phyloP scores from a whole-genome alignment of 2,888 invertebrate species.

The Drosophila formosana region DNA sequence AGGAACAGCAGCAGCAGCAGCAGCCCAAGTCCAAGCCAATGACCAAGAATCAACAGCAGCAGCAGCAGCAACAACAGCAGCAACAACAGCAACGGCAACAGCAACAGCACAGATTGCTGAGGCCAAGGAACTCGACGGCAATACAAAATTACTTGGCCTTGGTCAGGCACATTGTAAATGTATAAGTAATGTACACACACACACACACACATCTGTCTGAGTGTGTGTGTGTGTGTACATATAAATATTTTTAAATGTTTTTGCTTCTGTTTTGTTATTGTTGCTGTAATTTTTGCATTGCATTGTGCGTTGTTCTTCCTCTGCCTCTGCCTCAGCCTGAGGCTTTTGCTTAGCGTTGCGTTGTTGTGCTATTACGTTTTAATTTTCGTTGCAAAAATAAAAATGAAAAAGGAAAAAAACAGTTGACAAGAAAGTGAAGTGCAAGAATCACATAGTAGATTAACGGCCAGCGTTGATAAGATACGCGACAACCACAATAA shows the following conservation, averaged over 20 bases:
- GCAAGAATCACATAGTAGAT: conserved; percentile 61
- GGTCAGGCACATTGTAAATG: conserved; percentile 68
- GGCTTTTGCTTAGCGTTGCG: conserved; percentile 7
- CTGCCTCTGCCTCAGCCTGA: conserved; percentile 31
- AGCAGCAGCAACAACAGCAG: conserved; percentile 31
- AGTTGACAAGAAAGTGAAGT: conserved; percentile 72
- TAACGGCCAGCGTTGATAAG: conserved; percentile 58
- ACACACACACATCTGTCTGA: neutral
- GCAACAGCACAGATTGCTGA: conserved; percentile 64
- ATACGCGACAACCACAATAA: conserved; percentile 46
- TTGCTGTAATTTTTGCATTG: conserved; percentile 20
- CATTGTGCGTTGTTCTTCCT: conserved; percentile 22
- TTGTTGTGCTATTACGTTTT: conserved; percentile 63
- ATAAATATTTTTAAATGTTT: conserved; percentile 76
- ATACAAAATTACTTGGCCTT: conserved; percentile 79
- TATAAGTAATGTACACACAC: conserved; percentile 15
- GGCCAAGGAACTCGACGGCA: conserved; percentile 76
- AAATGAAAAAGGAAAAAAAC: conserved; percentile 28
- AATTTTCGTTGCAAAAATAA: conserved; percentile 71
- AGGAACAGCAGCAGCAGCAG: conserved; percentile 44
- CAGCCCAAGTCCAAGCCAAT: conserved; percentile 68
- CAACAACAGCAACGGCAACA: conserved; percentile 31
- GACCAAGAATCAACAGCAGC: conserved; percentile 72
- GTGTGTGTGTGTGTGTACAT: conserved; percentile 33
- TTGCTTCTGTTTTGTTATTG: conserved; percentile 41